Conservation (phyloP, 2,888 invertebrate genomes). For the Scaptomyza reducta region DNA sequence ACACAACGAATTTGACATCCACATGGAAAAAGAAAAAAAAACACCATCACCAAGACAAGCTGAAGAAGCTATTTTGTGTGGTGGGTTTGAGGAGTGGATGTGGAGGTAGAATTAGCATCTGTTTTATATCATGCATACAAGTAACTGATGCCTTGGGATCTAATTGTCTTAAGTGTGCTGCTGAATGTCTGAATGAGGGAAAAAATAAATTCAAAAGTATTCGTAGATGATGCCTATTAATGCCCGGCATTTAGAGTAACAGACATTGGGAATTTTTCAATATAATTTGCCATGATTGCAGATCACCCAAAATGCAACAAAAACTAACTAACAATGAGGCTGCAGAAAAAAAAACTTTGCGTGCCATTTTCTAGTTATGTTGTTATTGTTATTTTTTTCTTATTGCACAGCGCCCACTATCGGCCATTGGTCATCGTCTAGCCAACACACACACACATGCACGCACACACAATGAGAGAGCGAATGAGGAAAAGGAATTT, state of each 20-base stretch:
- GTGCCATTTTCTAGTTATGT: constrained; percentile 30
- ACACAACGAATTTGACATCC: constrained; percentile 54
- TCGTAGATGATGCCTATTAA: constrained; percentile 24
- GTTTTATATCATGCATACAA: constrained; percentile 62
- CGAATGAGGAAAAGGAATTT: constrained; percentile 58
- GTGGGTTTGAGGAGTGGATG: not conserved
- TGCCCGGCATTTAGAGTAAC: constrained; percentile 9
- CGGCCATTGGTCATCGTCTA: constrained; percentile 71
- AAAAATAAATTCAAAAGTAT: constrained; percentile 21
- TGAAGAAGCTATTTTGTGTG: not conserved
- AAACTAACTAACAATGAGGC: constrained; percentile 23
- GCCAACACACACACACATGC: constrained; percentile 21
- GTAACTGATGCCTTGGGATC: constrained; percentile 57
- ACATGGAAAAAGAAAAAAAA: constrained; percentile 28
- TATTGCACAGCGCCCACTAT: constrained; percentile 33
- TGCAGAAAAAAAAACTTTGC: constrained; percentile 24
- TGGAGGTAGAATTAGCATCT: constrained; percentile 57
- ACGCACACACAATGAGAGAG: constrained; percentile 14
- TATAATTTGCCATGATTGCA: constrained; percentile 61
- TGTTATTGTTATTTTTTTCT: not conserved
- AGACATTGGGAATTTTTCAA: constrained; percentile 56
- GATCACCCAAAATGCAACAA: constrained; percentile 46
- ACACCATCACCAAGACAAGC: constrained; percentile 15
- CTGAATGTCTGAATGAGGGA: constrained; percentile 50
- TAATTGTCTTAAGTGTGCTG: constrained; percentile 64